Evolutionary conservation across 2,113 vertebrate species (phyloP).

Genomic region (Empidonax traillii): DNA sequence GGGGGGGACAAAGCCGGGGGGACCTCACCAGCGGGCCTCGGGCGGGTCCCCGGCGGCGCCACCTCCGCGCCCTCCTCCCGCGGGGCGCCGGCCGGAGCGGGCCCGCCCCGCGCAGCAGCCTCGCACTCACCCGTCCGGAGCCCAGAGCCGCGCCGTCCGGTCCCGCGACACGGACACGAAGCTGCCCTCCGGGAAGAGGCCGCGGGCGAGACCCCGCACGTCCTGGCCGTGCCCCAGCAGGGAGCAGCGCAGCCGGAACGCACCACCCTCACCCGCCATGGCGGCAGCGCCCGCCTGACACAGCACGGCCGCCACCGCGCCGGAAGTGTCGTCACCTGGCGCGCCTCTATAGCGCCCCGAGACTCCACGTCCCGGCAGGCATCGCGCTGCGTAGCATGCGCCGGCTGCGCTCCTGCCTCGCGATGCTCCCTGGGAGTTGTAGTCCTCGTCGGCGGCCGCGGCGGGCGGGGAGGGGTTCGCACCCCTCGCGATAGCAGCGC

Average conservation of each 20-base stretch:
- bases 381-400: rapidly evolving
- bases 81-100: rapidly evolving
- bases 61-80: background rate
- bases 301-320: slow-evolving; percentile 52
- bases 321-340: background rate
- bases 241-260: slow-evolving; percentile 89
- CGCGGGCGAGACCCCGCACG: slow-evolving; percentile 82
- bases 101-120: background rate
- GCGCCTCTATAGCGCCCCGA: rapidly evolving
- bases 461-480: background rate
- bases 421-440: background rate
- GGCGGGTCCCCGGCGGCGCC: background rate
- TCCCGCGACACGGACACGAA: slow-evolving; percentile 96
- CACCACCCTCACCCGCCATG: slow-evolving; percentile 68
- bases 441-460: background rate
- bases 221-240: slow-evolving; percentile 90
- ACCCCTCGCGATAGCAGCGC: rapidly evolving
- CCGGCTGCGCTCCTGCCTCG: rapidly evolving
- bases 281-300: slow-evolving; percentile 63
- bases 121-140: slow-evolving; percentile 82
- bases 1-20: rapidly evolving
- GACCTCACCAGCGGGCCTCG: too few species aligned
- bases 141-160: slow-evolving; percentile 91
- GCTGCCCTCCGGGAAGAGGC: slow-evolving; percentile 80
- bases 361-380: slow-evolving; percentile 43